Evolutionary conservation across 2,797 vertebrate species (phyloP).

Genomic region (Chelon auratus): DNA sequence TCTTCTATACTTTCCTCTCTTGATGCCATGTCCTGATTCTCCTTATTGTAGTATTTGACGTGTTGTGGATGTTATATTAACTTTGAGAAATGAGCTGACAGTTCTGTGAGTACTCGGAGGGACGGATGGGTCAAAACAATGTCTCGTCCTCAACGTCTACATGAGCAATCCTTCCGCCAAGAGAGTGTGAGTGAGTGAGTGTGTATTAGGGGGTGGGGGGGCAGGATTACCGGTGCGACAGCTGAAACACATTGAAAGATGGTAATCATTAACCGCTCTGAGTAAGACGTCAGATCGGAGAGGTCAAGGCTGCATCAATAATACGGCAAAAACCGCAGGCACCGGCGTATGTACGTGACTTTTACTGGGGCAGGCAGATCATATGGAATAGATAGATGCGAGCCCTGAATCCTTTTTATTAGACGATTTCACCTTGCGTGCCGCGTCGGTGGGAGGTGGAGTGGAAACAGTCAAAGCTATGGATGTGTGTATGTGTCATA

Average conservation of each 20-base stretch:
- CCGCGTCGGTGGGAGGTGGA: constrained; percentile 50
- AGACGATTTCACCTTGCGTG: constrained; percentile 66
- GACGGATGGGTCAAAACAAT: constrained; percentile 47
- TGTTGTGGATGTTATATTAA: constrained; percentile 7
- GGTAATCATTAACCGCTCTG: constrained; percentile 75
- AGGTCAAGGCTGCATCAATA: constrained; percentile 69
- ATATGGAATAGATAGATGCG: constrained; percentile 78
- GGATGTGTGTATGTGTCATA: constrained; percentile 62
- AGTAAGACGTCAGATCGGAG: constrained; percentile 74
- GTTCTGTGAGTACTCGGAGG: constrained; percentile 5
- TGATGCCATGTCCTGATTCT: background rate
- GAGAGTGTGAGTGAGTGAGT: background rate
- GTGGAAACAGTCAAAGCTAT: constrained; percentile 59
- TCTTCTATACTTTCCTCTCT: background rate
- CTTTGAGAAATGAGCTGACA: constrained; percentile 32
- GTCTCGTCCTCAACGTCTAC: constrained; percentile 34
- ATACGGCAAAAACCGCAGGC: constrained; percentile 46
- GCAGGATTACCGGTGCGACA: constrained; percentile 48
- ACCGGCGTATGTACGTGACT: constrained; percentile 65
- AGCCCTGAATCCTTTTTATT: constrained; percentile 70
- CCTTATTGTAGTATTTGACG: background rate
- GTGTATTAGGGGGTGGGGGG: background rate
- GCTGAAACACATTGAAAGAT: constrained; percentile 69
- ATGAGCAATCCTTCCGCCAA: constrained; percentile 24
- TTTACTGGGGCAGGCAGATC: constrained; percentile 72